Conservation (phyloP, 2,113 vertebrate genomes). For the Petroica traversi region DNA sequence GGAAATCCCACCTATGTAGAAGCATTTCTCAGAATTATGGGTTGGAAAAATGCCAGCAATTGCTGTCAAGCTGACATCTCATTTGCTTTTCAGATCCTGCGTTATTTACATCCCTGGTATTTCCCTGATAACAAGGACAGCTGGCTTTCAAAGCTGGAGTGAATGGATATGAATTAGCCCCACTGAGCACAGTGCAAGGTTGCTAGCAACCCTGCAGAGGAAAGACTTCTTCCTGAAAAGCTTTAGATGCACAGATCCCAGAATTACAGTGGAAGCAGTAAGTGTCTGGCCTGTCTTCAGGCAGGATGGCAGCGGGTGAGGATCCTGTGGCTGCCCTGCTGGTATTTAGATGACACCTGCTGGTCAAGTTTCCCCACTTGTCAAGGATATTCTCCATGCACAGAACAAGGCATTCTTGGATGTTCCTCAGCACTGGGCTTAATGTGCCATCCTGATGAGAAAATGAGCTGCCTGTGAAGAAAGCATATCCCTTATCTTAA, state of each 20-base stretch:
- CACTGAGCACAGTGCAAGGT: background rate
- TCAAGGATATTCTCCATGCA: background rate
- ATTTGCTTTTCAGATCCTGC: background rate
- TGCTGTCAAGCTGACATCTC: background rate
- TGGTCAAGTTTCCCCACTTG: background rate
- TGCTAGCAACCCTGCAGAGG: background rate
- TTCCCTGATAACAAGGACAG: background rate
- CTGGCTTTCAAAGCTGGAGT: background rate
- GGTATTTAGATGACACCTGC: background rate
- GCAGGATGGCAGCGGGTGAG: background rate
- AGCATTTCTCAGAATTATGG: background rate
- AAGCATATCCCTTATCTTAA: background rate
- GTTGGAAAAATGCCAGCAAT: background rate
- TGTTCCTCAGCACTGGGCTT: background rate
- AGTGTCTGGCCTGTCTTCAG: background rate
- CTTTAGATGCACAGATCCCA: background rate
- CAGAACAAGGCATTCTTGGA: background rate
- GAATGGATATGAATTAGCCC: background rate
- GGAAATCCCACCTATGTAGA: background rate
- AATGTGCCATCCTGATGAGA: background rate
- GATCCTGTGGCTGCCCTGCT: fast-evolving
- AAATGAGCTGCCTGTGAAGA: background rate
- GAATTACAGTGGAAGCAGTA: background rate
- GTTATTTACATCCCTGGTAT: background rate
- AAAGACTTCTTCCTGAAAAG: background rate